Evolutionary conservation across 1,140 invertebrate species (phyloP).

Genomic region (Lordiphosa stackelbergi): DNA sequence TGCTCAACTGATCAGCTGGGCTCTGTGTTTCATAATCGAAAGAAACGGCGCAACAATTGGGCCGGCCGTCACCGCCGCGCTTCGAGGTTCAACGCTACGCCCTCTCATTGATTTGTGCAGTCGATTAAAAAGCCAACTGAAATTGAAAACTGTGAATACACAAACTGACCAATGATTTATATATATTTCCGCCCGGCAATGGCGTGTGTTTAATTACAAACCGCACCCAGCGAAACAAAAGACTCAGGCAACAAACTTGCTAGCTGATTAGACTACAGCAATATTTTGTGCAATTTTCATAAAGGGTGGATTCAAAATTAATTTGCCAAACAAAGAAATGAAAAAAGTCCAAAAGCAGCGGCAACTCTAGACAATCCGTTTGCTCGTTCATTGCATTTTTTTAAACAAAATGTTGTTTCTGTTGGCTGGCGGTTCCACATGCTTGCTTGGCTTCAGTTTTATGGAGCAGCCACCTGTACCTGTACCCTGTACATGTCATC

Average conservation of each 20-base stretch:
- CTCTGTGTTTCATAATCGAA: slow-evolving; percentile 25
- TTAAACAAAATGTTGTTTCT: background rate
- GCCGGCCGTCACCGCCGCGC: slow-evolving; percentile 1
- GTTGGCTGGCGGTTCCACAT: background rate
- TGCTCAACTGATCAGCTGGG: slow-evolving; percentile 16
- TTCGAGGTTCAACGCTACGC: slow-evolving; percentile 17
- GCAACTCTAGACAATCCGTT: background rate
- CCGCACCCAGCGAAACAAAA: slow-evolving; percentile 36
- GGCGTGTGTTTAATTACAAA: slow-evolving; percentile 38
- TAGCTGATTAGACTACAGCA: background rate
- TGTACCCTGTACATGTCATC: slow-evolving; percentile 5
- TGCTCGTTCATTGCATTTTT: too few species aligned
- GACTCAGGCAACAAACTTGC: slow-evolving; percentile 31
- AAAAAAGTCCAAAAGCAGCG: too few species aligned
- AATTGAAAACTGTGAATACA: slow-evolving; percentile 23
- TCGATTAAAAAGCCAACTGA: slow-evolving; percentile 37
- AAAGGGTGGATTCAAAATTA: too few species aligned
- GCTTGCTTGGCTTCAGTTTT: slow-evolving; percentile 4
- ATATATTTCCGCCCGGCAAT: slow-evolving; percentile 28
- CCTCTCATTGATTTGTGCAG: slow-evolving; percentile 39
- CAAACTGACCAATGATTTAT: slow-evolving; percentile 33
- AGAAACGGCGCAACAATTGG: slow-evolving; percentile 24
- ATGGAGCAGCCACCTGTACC: slow-evolving; percentile 16
- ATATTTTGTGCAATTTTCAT: too few species aligned
- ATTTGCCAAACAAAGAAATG: slow-evolving; percentile 24